Percentiles rank a stretch among this genome's conserved stretches.
Evolutionary conservation across 2,888 invertebrate genomes (phyloP).

Genomic region (Dendrolimus houi): DNA sequence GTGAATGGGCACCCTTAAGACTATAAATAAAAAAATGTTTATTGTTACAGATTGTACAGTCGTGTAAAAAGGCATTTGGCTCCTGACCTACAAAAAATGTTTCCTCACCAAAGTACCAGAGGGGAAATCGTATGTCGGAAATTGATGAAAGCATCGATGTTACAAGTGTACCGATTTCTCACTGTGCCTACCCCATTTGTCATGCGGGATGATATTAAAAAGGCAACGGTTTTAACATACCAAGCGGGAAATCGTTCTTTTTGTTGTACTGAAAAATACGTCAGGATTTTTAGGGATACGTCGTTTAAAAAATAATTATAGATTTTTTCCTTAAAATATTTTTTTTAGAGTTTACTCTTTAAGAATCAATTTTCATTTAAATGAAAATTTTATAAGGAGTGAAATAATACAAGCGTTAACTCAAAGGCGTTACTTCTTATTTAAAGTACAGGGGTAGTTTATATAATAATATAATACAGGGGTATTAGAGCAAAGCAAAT

Average conservation of each 20-base stretch:
- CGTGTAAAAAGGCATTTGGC: too few relatives aligned
- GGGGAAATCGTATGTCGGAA: constrained; percentile 33
- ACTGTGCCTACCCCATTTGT: constrained; percentile 1
- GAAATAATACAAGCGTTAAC: too few relatives aligned
- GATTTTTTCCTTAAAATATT: background rate
- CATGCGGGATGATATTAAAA: background rate
- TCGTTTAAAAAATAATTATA: background rate
- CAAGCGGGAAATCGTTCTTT: background rate
- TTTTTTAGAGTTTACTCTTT: background rate
- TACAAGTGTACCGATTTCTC: constrained; percentile 34
- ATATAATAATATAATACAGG: too few relatives aligned
- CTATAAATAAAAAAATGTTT: too few relatives aligned
- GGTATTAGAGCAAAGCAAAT: too few relatives aligned
- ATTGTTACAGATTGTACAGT: too few relatives aligned
- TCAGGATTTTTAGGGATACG: background rate
- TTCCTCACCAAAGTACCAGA: background rate
- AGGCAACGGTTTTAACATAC: background rate
- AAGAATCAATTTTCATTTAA: too few relatives aligned
- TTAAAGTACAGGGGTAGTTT: too few relatives aligned
- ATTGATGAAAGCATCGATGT: constrained; percentile 41
- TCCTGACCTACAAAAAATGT: background rate
- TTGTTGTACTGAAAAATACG: background rate
- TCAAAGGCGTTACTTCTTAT: too few relatives aligned
- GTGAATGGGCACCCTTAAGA: too few relatives aligned
- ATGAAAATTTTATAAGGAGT: too few relatives aligned